phyloP scores from a whole-genome alignment of 2,888 invertebrate species.

The Noctuana brunneofusca region DNA sequence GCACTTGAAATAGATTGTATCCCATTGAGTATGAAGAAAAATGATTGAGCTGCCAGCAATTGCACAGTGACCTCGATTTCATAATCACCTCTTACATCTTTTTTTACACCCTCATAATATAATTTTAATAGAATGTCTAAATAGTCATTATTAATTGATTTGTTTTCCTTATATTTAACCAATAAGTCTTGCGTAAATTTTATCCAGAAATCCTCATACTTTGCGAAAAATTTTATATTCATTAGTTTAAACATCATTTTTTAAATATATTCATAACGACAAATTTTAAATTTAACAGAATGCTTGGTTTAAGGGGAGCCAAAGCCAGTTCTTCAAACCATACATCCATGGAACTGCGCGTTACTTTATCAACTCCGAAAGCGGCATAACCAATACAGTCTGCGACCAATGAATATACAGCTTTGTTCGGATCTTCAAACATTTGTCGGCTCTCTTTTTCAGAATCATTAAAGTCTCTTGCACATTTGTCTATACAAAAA shows the following conservation, averaged over 20 bases:
- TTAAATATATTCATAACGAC: slow-evolving; percentile 40
- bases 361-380: slow-evolving; percentile 61
- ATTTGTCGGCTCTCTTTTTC: slow-evolving; percentile 45
- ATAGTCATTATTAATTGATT: slow-evolving; percentile 42
- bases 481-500: slow-evolving; percentile 59
- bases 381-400: slow-evolving; percentile 61
- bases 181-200: slow-evolving; percentile 41
- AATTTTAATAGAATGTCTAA: slow-evolving; percentile 44
- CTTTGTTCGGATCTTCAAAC: slow-evolving; percentile 45
- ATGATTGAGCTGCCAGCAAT: slow-evolving; percentile 67
- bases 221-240: slow-evolving; percentile 39
- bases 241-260: slow-evolving; percentile 40
- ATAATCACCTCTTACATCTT: slow-evolving; percentile 38
- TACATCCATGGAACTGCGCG: slow-evolving; percentile 57
- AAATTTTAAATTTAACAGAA: slow-evolving; percentile 47
- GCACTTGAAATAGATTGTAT: slow-evolving; percentile 65
- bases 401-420: slow-evolving; percentile 49
- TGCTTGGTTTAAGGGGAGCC: slow-evolving; percentile 43
- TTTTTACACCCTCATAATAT: slow-evolving; percentile 41
- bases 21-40: slow-evolving; percentile 70
- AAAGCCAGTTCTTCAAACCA: slow-evolving; percentile 53
- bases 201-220: slow-evolving; percentile 43
- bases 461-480: slow-evolving; percentile 54
- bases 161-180: slow-evolving; percentile 34
- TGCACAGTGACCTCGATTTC: slow-evolving; percentile 47